phyloP scores from a whole-genome alignment of 2,888 invertebrate genomes.

The Nesidiocoris tenuis region DNA sequence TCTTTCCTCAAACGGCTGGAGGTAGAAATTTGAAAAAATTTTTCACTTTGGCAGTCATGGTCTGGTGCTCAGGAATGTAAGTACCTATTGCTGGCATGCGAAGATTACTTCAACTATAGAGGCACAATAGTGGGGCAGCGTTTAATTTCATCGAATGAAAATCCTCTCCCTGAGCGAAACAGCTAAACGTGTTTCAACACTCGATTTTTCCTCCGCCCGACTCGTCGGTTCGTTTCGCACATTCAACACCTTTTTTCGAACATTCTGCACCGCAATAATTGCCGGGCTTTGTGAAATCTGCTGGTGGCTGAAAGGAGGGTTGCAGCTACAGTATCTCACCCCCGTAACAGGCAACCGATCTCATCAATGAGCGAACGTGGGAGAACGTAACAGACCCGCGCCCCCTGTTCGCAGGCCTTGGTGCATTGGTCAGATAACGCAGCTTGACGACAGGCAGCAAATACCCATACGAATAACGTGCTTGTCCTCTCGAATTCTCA shows the following conservation, averaged over 20 bases:
- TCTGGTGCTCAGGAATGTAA: too few species aligned
- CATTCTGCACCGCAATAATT: slow-evolving; percentile 24
- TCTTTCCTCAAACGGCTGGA: too few species aligned
- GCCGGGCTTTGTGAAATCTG: slow-evolving; percentile 23
- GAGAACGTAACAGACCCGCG: background rate
- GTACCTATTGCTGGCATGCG: too few species aligned
- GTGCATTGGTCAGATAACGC: background rate
- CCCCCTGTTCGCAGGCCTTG: background rate
- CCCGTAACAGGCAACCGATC: background rate
- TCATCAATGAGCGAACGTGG: background rate
- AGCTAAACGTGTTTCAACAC: slow-evolving; percentile 13
- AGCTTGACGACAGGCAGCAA: background rate
- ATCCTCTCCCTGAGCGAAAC: background rate
- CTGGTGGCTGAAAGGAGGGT: background rate
- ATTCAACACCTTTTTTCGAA: background rate
- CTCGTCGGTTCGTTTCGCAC: background rate
- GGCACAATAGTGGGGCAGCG: too few species aligned
- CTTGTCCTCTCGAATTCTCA: background rate
- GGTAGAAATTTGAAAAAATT: too few species aligned
- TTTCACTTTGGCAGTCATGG: too few species aligned
- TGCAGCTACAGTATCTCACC: background rate
- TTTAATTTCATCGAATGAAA: slow-evolving; percentile 26
- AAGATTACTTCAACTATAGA: too few species aligned
- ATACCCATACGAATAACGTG: background rate
- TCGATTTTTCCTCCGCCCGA: slow-evolving; percentile 5